phyloP scores from a whole-genome alignment of 1,140 invertebrate species.

The Hyphantria cunea region DNA sequence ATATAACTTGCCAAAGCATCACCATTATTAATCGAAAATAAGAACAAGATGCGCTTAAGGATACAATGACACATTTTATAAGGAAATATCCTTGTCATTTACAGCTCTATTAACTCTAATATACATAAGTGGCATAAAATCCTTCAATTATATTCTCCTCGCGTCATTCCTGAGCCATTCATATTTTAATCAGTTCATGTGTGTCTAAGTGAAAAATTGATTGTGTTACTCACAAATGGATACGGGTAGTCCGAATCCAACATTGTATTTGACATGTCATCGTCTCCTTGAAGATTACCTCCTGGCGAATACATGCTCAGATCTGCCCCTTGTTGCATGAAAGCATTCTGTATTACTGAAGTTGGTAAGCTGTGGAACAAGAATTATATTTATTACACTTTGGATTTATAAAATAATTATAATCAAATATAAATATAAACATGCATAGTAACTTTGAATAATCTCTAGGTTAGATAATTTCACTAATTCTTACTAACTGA shows the following conservation, averaged over 20 bases:
- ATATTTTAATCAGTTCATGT: conserved; percentile 3
- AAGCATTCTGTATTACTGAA: conserved; percentile 74
- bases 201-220: conserved; percentile 18
- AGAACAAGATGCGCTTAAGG: no score
- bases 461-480: no score
- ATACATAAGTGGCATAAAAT: conserved; percentile 24
- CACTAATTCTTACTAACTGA: no score
- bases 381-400: not conserved
- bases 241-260: conserved; percentile 63
- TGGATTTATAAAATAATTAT: no score
- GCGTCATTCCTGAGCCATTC: conserved; percentile 17
- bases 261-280: conserved; percentile 69
- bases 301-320: conserved; percentile 70
- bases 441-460: no score
- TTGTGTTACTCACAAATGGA: conserved; percentile 62
- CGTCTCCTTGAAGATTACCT: conserved; percentile 60
- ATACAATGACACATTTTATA: not conserved
- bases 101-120: conserved; percentile 16
- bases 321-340: conserved; percentile 76
- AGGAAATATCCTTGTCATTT: not conserved
- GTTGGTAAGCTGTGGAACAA: conserved; percentile 63
- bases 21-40: no score
- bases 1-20: no score
- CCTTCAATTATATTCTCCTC: conserved; percentile 11
- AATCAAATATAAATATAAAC: no score